Evolutionary conservation across 2,797 vertebrate genomes (phyloP).

Genomic region (Silurus lanzhouensis): DNA sequence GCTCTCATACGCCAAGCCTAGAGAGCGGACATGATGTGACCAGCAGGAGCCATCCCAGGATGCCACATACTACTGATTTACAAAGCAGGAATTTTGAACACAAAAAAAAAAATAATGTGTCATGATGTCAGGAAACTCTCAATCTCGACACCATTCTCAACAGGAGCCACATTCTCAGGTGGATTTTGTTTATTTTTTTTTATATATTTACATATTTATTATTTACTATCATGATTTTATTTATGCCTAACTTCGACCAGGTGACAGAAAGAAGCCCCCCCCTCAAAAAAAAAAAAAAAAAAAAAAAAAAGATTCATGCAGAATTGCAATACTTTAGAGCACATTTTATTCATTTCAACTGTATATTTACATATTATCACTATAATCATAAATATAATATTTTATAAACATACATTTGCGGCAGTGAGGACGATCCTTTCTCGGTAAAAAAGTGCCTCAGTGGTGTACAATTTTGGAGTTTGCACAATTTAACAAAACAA

Average conservation of each 20-base stretch:
- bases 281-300: too few species aligned
- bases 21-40: background rate
- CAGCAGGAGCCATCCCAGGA: background rate
- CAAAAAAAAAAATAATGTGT: background rate
- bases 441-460: background rate
- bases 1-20: background rate
- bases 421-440: background rate
- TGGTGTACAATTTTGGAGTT: background rate
- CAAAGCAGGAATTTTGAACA: background rate
- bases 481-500: background rate
- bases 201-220: background rate
- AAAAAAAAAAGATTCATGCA: background rate
- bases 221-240: background rate
- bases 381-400: background rate
- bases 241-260: background rate
- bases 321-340: background rate
- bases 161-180: background rate
- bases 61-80: background rate
- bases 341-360: background rate
- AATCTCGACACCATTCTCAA: background rate
- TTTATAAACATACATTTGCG: background rate
- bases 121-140: conserved; percentile 3
- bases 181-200: background rate
- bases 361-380: background rate
- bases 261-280: too few species aligned